Evolutionary conservation across 1,140 invertebrate species (phyloP), one percentile per base, ranked within the genome.

Genomic region (Megalonaias nervosa): DNA sequence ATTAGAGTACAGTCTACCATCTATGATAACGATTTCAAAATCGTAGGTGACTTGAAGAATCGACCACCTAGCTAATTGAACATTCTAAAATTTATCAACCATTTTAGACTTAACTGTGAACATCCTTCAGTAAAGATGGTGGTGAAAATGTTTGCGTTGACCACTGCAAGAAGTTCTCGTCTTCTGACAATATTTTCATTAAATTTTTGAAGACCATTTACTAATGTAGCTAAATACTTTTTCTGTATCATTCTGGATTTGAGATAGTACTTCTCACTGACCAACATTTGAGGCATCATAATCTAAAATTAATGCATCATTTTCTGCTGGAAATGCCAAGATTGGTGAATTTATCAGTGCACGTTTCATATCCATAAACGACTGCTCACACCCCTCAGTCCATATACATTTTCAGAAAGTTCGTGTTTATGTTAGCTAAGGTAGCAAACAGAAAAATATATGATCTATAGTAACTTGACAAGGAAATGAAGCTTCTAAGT

Each of bases 281-380:
- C 88, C 87, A 81, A 85, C 78, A 14, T 87, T 82, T 57, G 87
- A 88, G 26, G 90, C 89, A 82, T 92, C 91, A 0, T 87, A 89
- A 56, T 89, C 87, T 1, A 91, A 76, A 6, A 86, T 86, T 62
- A 90, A 89, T 1, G 79, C 81, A 77, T 86, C 75, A 4, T 60
- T 65, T 59, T 84, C 81, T 74, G 89, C 78, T 56, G 87, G 86
- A 73, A 79, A 82, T 56, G 19, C 56, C 64, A 89, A 74, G 48
- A 85, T 70, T 21, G 88, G 82, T 26, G 79, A 12, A 3, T 19
- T 76, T 26, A 59, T 79, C n/a, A 89, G 31, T 23, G 60, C 26
- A 26, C 77, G 55, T 80, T 89, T 91, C 19, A 82, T 61, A 13
- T 71, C 14, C 16, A 48, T 14, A 67, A 77, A 72, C 19, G 69